Conservation (phyloP, 2,888 invertebrate species). For the Aporophyla lueneburgensis region DNA sequence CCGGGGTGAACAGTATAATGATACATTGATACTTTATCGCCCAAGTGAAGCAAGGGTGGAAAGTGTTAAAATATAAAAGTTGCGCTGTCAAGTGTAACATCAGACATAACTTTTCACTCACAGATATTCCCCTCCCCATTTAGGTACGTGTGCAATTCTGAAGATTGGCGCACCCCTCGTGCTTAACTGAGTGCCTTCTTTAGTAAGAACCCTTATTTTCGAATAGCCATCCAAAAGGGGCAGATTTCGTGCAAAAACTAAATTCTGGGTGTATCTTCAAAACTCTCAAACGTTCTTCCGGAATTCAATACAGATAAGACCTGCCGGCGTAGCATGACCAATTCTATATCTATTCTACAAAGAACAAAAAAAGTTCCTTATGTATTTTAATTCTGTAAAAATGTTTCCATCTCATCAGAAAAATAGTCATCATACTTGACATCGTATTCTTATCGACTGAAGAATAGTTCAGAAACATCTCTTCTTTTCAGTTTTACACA, state of each 20-base stretch:
- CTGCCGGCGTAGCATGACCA: too few species aligned
- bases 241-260: background rate
- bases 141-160: slow-evolving; percentile 10
- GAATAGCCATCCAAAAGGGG: slow-evolving; percentile 8
- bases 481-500: too few species aligned
- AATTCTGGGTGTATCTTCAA: background rate
- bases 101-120: slow-evolving; percentile 30
- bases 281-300: background rate
- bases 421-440: too few species aligned
- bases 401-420: too few species aligned
- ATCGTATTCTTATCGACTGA: too few species aligned
- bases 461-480: too few species aligned
- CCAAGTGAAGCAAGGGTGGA: background rate
- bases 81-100: slow-evolving; percentile 19
- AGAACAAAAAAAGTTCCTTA: too few species aligned
- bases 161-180: slow-evolving; percentile 43
- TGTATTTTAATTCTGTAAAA: too few species aligned
- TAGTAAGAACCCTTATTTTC: slow-evolving; percentile 30
- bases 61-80: slow-evolving; percentile 5
- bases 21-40: background rate
- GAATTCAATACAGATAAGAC: background rate
- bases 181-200: slow-evolving; percentile 45
- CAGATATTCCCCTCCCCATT: slow-evolving; percentile 14
- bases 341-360: too few species aligned
- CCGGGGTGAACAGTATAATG: too few species aligned